Conservation (phyloP, 35 echinoderm and acorn worm genomes). For the Amphiura filiformis region DNA sequence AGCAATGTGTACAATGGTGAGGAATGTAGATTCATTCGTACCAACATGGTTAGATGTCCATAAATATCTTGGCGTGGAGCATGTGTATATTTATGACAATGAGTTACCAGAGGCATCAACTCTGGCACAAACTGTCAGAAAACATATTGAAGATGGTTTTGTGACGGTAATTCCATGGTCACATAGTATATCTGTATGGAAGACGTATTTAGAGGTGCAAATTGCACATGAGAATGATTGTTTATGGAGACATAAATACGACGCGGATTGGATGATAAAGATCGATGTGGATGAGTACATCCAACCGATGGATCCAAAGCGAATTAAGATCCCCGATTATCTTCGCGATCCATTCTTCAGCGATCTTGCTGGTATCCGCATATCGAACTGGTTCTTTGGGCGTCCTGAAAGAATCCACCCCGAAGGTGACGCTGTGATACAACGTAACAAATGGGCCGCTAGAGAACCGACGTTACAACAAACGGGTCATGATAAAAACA, state of each 20-base stretch:
- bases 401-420: conserved; percentile 15
- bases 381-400: conserved; percentile 94
- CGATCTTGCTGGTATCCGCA: conserved; percentile 30
- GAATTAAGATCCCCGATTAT: conserved; percentile 53
- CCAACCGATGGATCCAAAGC: conserved; percentile 69
- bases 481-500: conserved; percentile 57
- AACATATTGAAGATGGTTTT: conserved; percentile 54
- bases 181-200: conserved; percentile 46
- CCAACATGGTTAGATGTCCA: conserved; percentile 70
- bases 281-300: conserved; percentile 94
- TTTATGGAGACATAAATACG: conserved; percentile 74
- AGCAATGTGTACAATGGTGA: conserved; percentile 85
- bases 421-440: not conserved
- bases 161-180: conserved; percentile 79
- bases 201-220: conserved; percentile 83
- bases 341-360: conserved; percentile 29
- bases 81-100: conserved; percentile 82
- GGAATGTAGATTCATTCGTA: conserved; percentile 61
- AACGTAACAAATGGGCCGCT: conserved; percentile 25
- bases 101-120: conserved; percentile 26
- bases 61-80: conserved; percentile 62
- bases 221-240: conserved; percentile 96
- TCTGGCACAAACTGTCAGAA: conserved; percentile 29
- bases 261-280: conserved; percentile 77
- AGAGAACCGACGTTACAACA: conserved; percentile 39